These are phyloP conservation scores for Ammodytes marinus DNA, from an alignment of 2,113 vertebrate species.

Conservation along the genomic window DNA sequence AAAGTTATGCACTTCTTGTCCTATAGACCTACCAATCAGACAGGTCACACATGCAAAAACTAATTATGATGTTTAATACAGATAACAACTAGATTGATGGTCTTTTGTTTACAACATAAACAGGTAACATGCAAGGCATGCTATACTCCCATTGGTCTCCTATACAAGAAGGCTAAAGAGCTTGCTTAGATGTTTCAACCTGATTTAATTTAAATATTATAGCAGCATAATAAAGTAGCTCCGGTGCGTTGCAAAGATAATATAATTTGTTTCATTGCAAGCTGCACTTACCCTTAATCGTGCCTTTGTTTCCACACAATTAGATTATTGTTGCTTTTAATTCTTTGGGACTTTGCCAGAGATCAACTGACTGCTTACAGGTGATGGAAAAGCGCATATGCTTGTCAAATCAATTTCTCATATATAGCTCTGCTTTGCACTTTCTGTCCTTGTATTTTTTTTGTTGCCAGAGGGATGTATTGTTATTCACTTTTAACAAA, in stretches of 20 bases:
- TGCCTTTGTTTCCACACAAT: background rate
- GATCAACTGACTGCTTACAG: background rate
- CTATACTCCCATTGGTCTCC: background rate
- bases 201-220: background rate
- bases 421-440: background rate
- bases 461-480: background rate
- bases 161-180: background rate
- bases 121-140: background rate
- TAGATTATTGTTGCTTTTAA: background rate
- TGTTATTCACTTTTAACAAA: background rate
- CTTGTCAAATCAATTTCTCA: background rate
- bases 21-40: background rate
- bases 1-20: background rate
- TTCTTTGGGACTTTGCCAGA: slow-evolving; percentile 5
- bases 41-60: background rate
- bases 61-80: background rate
- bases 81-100: background rate
- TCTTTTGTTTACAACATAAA: background rate
- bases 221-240: background rate
- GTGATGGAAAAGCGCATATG: background rate
- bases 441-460: background rate
- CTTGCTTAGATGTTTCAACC: background rate
- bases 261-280: background rate
- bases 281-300: slow-evolving; percentile 6
- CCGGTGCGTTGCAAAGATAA: background rate